phyloP scores from a whole-genome alignment of 2,888 invertebrate genomes.

The Parthenolecanium corni region DNA sequence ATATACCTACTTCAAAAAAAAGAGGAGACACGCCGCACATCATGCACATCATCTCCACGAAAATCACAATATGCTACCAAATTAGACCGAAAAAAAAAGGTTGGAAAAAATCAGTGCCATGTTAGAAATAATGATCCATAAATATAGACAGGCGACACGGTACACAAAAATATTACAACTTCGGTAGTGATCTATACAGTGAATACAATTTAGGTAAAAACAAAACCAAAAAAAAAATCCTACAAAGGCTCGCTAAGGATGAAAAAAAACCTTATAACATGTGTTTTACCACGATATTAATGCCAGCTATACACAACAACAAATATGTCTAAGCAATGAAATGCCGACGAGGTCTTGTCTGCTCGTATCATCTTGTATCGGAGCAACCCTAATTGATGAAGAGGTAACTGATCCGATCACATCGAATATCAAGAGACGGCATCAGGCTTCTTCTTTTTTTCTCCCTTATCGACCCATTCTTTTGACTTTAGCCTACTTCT shows the following conservation, averaged over 20 bases:
- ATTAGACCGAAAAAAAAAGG: not conserved
- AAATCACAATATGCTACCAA: not conserved
- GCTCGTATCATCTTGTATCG: constrained; percentile 2
- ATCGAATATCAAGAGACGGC: constrained; percentile 17
- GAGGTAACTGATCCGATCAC: constrained; percentile 26
- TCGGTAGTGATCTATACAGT: constrained; percentile 14
- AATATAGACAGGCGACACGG: constrained; percentile 26
- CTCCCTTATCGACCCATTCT: not conserved
- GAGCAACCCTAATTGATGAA: constrained; percentile 25
- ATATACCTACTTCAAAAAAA: not conserved
- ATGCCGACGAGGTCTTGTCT: constrained; percentile 7
- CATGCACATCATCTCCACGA: not conserved
- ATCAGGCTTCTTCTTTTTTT: constrained; percentile 17
- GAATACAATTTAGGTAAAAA: constrained; percentile 22
- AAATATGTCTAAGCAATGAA: constrained; percentile 8
- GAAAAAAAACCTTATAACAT: constrained; percentile 7
- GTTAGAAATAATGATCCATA: constrained; percentile 23
- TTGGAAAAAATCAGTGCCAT: not conserved
- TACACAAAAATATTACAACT: constrained; percentile 20
- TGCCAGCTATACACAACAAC: not conserved
- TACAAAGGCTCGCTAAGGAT: not conserved
- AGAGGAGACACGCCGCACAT: not conserved
- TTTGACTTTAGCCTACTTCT: not conserved
- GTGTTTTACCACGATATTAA: constrained; percentile 24
- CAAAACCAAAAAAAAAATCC: constrained; percentile 2